Evolutionary conservation across 2,113 vertebrate genomes (phyloP).

Genomic region (Irena cyanogastra): DNA sequence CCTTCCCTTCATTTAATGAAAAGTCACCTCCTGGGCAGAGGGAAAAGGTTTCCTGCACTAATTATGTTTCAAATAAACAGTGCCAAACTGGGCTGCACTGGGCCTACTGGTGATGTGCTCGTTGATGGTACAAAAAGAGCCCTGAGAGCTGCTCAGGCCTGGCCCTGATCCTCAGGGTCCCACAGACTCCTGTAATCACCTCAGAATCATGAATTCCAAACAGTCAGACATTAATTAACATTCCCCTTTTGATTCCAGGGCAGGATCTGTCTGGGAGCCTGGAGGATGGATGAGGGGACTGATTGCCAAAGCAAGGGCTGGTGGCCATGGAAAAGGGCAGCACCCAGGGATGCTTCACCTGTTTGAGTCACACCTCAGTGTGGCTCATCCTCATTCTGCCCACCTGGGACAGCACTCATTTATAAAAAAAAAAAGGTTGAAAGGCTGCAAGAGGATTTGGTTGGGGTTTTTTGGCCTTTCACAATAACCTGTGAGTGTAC

Average conservation of each 20-base stretch:
- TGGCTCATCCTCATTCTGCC: neutral
- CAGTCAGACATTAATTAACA: slow-evolving; percentile 21
- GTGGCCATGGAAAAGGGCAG: neutral
- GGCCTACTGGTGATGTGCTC: neutral
- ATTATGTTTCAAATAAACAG: neutral
- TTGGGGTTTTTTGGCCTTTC: neutral
- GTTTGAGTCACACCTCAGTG: neutral
- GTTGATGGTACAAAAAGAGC: fast-evolving
- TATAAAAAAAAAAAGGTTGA: neutral
- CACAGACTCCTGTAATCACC: neutral
- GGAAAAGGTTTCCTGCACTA: neutral
- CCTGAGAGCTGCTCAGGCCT: neutral
- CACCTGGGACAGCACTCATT: neutral
- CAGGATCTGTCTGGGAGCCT: neutral
- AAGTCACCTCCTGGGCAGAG: too few relatives aligned
- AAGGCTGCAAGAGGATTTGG: neutral
- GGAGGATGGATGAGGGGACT: neutral
- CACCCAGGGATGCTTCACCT: neutral
- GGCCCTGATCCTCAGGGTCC: neutral
- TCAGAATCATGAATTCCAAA: slow-evolving; percentile 33
- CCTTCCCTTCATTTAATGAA: neutral
- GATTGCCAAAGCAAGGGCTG: neutral
- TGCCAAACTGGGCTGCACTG: neutral
- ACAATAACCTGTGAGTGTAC: neutral
- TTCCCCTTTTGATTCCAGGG: slow-evolving; percentile 1